Evolutionary conservation across 2,888 invertebrate species (phyloP), one percentile per base, ranked within the genome.

Genomic region (Epirrita christyi): DNA sequence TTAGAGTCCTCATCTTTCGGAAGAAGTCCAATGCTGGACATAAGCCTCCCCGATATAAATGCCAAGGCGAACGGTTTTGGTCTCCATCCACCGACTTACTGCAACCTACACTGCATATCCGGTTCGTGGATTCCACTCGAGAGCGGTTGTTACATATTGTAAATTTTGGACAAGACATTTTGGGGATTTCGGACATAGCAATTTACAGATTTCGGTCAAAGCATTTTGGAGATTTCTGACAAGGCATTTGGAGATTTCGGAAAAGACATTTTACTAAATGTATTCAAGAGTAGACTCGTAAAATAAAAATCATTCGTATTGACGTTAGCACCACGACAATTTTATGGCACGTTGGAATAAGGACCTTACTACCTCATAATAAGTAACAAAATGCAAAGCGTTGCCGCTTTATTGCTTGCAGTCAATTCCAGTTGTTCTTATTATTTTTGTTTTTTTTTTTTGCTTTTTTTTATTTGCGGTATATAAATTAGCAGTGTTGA

Each of bases 311-410:
- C 62, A 57, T 60, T 67, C 55, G 63, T 64, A 67, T 70, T 70
- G 73, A 75, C 73, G 65, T 64, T 76, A 82, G 78, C 79, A 83
- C 80, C 80, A 76, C 75, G 70, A 79, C 72, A 72, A 66, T 67
- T 48, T 63, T 80, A 85, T 85, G 85, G 85, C 85, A 85, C 85
- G 68, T 81, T 76, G 72, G 77, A 81, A 80, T 76, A 72, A 70
- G 68, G 71, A 72, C 68, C 68, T 69, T 72, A 73, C 56, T 64
- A 48, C 56, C 63, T 67, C 64, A 46, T 63, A 53, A 63, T 68
- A 69, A 67, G 63, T 64, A 74, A 66, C 56, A 67, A 76, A 78
- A 80, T 76, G 82, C 76, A 76, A 75, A 67, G 71, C 76, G 70
- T 64, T 64, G 48, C 71, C 71, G 72, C 71, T 72, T 74, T 80